Evolutionary conservation across 2,113 vertebrate species (phyloP).

Genomic region (Eupsittula cactorum): DNA sequence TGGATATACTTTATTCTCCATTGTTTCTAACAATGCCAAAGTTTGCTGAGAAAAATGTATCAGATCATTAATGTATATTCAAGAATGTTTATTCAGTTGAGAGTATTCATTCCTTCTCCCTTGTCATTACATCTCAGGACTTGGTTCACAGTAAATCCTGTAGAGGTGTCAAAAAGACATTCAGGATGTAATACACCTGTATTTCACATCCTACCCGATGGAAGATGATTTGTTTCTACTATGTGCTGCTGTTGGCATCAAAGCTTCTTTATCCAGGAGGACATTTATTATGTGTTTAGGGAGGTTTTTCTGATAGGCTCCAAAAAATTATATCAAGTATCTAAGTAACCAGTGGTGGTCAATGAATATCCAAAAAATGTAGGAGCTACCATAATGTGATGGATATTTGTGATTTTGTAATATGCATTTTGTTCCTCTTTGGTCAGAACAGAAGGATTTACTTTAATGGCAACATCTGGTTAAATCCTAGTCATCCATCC

Average conservation of each 20-base stretch:
- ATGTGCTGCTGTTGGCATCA: neutral
- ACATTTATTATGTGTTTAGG: neutral
- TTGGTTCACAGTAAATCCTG: neutral
- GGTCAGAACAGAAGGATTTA: neutral
- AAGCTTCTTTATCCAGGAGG: neutral
- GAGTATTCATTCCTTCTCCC: neutral
- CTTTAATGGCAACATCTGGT: neutral
- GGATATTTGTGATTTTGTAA: neutral
- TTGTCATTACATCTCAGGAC: neutral
- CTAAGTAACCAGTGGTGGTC: neutral
- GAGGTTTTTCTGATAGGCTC: neutral
- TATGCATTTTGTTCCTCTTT: neutral
- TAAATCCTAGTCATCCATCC: neutral
- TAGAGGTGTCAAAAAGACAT: accelerated
- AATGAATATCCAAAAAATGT: neutral
- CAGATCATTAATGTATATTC: neutral
- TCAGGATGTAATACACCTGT: neutral
- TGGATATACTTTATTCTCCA: neutral
- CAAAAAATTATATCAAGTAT: neutral
- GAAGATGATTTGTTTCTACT: neutral
- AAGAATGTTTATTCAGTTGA: neutral
- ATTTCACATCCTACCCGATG: neutral
- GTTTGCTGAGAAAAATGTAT: neutral
- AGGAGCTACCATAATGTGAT: neutral
- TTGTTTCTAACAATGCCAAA: neutral